Evolutionary conservation across 2,888 invertebrate genomes (phyloP), one percentile per base, ranked within the genome.

Genomic region (Hydriomena furcata): DNA sequence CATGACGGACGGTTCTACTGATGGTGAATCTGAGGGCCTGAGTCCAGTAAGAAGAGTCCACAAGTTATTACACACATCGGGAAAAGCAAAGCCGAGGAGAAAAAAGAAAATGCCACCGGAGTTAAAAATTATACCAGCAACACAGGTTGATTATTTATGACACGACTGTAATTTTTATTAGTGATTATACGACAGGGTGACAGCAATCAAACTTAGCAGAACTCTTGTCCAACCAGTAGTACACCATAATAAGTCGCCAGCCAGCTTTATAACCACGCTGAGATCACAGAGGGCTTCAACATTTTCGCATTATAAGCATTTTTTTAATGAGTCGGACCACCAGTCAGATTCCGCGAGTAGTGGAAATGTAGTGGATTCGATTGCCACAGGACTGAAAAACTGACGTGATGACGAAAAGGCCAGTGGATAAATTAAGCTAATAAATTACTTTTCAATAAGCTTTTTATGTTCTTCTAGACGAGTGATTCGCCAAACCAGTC

Each of bases 1-100:
- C 0, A 93, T 93, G 62, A 92, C 93, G 1, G 94, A 94, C 66
- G 86, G 82, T 38, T 93, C 94, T 6, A 92, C 92, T 0, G 94
- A 94, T 60, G 93, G 92, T 44, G 93, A 93, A 63, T 87, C 91
- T 28, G 90, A 87, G 38, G 86, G 85, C 51, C 73, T 82, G n/a
- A 91, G 90, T 60, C 89, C 91, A 27, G 71, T 89, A 24, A 78
- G 86, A 65, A 73, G 84, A 66, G 78, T 87, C 1, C 87, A 86
- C 42, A 91, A 84, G 64, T 65, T 90, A 34, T 64, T 91, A 34
- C 82, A 85, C 53, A 73, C 79, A 1, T 71, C 82, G 10, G 63
- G 70, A 2, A 89, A 88, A 68, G 50, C 68, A 20, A 91, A 91
- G 58, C 75, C 84, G 2, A 78, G 84, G 42, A 76, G 86, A 52